Conservation (phyloP, 2,797 vertebrate genomes). For the Myripristis jacobus region DNA sequence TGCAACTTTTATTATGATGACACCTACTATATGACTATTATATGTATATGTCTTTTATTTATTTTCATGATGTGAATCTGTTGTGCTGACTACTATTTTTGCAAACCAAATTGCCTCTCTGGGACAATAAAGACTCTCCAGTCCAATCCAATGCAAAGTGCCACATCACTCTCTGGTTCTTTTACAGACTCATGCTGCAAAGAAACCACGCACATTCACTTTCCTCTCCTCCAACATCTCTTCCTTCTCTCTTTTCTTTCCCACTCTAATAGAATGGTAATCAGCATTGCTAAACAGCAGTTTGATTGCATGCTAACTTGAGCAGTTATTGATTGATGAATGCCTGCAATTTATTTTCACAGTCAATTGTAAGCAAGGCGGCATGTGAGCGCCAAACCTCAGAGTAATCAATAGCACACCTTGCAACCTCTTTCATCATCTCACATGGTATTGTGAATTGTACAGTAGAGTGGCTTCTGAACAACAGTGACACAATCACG, state of each 20-base stretch:
- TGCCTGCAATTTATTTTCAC: conserved; percentile 72
- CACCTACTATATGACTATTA: no score
- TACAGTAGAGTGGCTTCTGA: conserved; percentile 48
- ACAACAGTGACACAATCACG: conserved; percentile 64
- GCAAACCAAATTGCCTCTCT: no score
- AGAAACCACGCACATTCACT: conserved; percentile 35
- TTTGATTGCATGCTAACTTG: conserved; percentile 56
- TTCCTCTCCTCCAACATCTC: background rate
- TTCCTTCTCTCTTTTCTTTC: conserved; percentile 35
- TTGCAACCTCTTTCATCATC: conserved; percentile 58
- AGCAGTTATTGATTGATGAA: conserved; percentile 73
- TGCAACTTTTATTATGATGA: no score
- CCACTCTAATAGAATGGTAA: conserved; percentile 57
- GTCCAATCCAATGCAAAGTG: no score
- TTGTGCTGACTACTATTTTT: no score
- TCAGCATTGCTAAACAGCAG: conserved; percentile 62
- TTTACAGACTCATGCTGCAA: background rate
- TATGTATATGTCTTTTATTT: no score
- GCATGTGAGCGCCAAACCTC: conserved; percentile 56
- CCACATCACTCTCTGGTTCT: background rate
- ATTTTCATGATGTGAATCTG: no score
- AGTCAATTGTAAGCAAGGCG: conserved; percentile 54
- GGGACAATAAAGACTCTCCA: no score
- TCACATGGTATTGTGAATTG: conserved; percentile 51
- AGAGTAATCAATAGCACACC: conserved; percentile 76